These are phyloP conservation scores for Eupsittula cactorum DNA, from an alignment of 2,113 vertebrate species.

Conservation along the genomic window DNA sequence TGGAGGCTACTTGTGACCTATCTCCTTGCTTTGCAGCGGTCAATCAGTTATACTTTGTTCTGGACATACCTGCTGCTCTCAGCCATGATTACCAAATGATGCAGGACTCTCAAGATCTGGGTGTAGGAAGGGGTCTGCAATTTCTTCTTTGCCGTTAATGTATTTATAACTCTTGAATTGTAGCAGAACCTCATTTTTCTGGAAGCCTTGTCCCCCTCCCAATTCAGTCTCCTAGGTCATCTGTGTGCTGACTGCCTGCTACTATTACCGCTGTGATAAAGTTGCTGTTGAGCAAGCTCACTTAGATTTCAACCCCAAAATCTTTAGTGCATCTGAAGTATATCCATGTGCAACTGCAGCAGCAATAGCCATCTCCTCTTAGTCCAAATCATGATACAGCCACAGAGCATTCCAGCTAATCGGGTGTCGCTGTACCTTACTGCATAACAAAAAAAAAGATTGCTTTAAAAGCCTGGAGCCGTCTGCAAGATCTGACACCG, in stretches of 20 bases:
- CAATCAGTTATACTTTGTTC: not conserved
- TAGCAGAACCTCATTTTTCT: not conserved
- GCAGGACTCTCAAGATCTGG: not conserved
- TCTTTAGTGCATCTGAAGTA: not conserved
- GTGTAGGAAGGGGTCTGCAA: not conserved
- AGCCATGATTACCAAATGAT: not conserved
- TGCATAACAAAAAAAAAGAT: not conserved
- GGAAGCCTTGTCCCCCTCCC: not conserved
- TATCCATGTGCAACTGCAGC: not conserved
- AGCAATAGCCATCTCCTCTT: not conserved
- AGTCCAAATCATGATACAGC: not conserved
- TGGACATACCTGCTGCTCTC: not conserved
- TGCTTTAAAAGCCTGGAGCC: not conserved
- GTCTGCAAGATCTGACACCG: not conserved
- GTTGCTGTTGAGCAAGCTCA: not conserved
- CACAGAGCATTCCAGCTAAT: not conserved
- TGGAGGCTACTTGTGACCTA: not conserved
- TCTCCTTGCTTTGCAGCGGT: not conserved
- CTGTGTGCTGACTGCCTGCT: not conserved
- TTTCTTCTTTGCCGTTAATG: not conserved
- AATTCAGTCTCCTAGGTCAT: not conserved
- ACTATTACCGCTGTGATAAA: not conserved
- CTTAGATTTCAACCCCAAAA: not conserved
- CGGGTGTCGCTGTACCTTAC: not conserved
- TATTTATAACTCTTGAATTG: not conserved